These are phyloP conservation scores for Conops quadrifasciatus DNA, from an alignment of 2,888 invertebrate species.

Conservation along the genomic window DNA sequence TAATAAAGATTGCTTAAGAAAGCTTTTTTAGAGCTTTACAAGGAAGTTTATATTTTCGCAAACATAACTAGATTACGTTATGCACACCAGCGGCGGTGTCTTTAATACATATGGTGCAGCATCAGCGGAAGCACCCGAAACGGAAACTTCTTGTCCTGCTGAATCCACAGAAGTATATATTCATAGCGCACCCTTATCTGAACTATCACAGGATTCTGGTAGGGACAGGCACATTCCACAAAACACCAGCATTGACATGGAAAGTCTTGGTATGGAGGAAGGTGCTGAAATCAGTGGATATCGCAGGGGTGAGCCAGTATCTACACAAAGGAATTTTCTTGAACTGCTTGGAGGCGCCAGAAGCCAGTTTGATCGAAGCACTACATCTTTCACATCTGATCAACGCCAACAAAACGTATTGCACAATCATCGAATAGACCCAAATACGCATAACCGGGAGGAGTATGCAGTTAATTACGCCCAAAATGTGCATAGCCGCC, in stretches of 20 bases:
- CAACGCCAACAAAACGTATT: not conserved
- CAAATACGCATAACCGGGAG: not conserved
- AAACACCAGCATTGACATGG: constrained; percentile 51
- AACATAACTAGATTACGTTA: constrained; percentile 8
- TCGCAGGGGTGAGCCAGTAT: constrained; percentile 33
- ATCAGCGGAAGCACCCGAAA: constrained; percentile 14
- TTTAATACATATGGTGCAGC: constrained; percentile 26
- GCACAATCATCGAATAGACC: not conserved
- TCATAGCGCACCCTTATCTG: not conserved
- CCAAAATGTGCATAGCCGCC: constrained; percentile 1
- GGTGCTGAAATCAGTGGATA: not conserved
- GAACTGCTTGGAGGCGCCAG: constrained; percentile 47
- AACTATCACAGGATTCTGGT: not conserved
- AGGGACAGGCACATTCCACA: not conserved
- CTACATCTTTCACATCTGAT: constrained; percentile 40
- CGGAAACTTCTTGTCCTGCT: not conserved
- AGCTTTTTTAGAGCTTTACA: not conserved
- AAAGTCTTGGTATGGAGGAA: constrained; percentile 38
- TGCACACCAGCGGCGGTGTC: constrained; percentile 37
- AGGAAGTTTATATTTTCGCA: not conserved
- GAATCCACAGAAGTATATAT: constrained; percentile 14
- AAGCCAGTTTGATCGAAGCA: constrained; percentile 44
- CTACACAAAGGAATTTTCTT: constrained; percentile 48
- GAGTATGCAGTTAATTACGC: not conserved
- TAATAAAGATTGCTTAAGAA: not conserved